Evolutionary conservation across 2,113 vertebrate genomes (phyloP), one percentile per base, ranked within the genome.

Genomic region (Saguinus imperator): DNA sequence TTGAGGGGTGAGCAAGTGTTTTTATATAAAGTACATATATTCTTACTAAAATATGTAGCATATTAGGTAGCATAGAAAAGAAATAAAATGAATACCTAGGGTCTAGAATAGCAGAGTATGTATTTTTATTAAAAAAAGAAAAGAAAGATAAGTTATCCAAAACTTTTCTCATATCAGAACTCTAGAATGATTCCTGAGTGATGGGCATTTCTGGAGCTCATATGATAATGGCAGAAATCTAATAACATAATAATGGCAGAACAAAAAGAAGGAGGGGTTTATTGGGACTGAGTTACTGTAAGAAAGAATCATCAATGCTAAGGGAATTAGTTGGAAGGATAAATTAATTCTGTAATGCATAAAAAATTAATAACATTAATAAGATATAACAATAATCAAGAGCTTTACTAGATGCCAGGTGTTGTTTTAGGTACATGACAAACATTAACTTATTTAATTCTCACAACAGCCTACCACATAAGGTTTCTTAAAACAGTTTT

Each of bases 401-500:
- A 83, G 6, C 16, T 86, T 82, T 76, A 64, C 20, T 16, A 86
- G 37, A 37, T 66, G 6, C 50, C 70, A 75, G 25, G 11, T 29
- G 55, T 66, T 85, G 40, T 43, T 23, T 79, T 50, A 61, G 40
- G 52, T 16, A 43, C 10, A 48, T 17, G 21, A 50, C 9, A 55
- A 32, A 21, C 11, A 70, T 76, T 75, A 75, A 35, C 48, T 89
- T 10, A 21, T 85, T 93, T 88, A 97, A 91, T 95, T 89, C 89
- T 83, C 64, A 72, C 8, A 37, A 55, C 27, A 85, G 76, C 4
- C 72, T 88, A 43, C 32, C 48, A 76, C 66, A 43, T 16, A 66
- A 8, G 50, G 11, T 64, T 85, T 79, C n/a, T 91, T 82, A 87
- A 29, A 2, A 21, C 13, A 64, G 23, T 48, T 89, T 89, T 83